A percentile compares a stretch with the other conserved stretches of the same genome.
Conservation (phyloP, 1,140 invertebrate genomes). For the Coptotermes formosanus region DNA sequence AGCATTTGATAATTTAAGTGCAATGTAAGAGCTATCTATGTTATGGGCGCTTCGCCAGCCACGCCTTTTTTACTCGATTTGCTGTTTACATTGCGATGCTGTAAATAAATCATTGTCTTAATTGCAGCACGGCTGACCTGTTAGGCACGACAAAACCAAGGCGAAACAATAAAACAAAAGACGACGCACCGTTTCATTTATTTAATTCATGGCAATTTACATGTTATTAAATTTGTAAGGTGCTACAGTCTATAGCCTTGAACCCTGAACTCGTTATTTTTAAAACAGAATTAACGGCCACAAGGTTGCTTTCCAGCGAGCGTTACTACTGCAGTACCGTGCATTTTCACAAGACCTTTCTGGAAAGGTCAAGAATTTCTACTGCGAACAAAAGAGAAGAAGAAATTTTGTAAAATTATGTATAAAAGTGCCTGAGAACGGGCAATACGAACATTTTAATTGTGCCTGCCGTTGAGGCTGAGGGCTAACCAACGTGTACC, state of each 20-base stretch:
- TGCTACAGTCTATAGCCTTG: not conserved
- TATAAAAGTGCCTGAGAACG: not conserved
- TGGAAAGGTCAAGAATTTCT: conserved; percentile 35
- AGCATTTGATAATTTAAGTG: not conserved
- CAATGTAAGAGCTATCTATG: not conserved
- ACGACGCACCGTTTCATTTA: not conserved
- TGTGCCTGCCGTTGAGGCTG: not conserved
- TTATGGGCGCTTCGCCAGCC: not conserved
- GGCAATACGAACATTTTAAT: not conserved
- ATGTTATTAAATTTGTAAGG: not conserved
- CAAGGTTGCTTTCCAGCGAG: not conserved
- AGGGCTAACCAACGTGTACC: not conserved
- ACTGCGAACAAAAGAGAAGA: conserved; percentile 16
- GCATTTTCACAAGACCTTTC: conserved; percentile 5
- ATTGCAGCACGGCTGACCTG: not conserved
- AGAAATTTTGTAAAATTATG: not conserved
- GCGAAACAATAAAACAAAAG: not conserved
- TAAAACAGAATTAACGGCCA: not conserved
- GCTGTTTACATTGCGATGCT: not conserved
- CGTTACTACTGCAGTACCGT: not conserved
- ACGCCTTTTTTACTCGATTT: not conserved
- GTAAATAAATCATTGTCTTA: not conserved
- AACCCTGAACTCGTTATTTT: not conserved
- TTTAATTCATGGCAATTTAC: not conserved
- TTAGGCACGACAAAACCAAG: not conserved